Evolutionary conservation across 2,888 invertebrate species (phyloP), one percentile per base, ranked within the genome.

Genomic region (Melieria picta): DNA sequence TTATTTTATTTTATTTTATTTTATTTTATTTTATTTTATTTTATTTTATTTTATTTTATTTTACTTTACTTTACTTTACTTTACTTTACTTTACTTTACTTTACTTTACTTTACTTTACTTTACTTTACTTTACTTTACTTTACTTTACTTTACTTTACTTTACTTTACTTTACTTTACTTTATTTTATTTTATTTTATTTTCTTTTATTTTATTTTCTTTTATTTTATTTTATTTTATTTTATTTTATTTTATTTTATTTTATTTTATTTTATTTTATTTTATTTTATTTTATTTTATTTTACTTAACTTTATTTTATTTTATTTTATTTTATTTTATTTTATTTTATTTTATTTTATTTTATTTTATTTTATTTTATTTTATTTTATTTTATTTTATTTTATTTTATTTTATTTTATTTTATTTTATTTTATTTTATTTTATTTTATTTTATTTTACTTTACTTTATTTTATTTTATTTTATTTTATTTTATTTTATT

Each of bases 291-390:
- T 9, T 46, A 48, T 13, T 47, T 58, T 67, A 16, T 13, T 7
- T 13, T 58, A 6, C 4, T 6, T 10, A 30, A 16, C 16, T 30
- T 47, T 10, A 7, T 46, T 16, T 60, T 7, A 50, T 55, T 62
- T 52, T 11, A 46, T 46, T 43, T n/a, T 16, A n/a, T 5, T 55
- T 45, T 16, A 61, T 58, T 67, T 67, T 58, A 67, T 58, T 67
- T 60, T 48, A 60, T 13, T 60, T 43, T 67, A 67, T 67, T 63
- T 42, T 56, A 42, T 43, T 69, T 48, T 56, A 5, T 63, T 62
- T 43, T 55, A 61, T 13, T 13, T 52, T 55, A 45, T 56, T 13
- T 62, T 7, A n/a, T 43, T 45, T 43, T 46, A 45, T 45, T 16
- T 62, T n/a, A 45, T 2, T 45, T 47, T 61, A 45, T 61, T 13